Evolutionary conservation across 2,113 vertebrate genomes (phyloP), one percentile per base, ranked within the genome.

Genomic region (Ranitomeya imitator): DNA sequence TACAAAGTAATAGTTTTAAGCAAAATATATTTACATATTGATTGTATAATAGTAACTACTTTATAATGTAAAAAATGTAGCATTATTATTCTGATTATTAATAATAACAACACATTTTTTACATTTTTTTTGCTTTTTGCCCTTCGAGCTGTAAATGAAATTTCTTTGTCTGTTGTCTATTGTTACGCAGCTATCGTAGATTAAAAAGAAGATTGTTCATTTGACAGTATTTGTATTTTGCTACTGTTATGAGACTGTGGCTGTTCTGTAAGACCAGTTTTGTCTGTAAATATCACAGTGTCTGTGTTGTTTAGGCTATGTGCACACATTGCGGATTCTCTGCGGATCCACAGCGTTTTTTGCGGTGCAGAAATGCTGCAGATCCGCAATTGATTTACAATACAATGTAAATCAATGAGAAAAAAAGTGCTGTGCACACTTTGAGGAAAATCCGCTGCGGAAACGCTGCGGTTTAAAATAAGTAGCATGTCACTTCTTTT

Each of bases 161-260:
- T 13, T 54, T 55, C 10, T 78, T 19, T 19, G 51, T 45, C 15
- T 54, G 19, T 4, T 0, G 2, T 78, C 51, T 78, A n/a, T n/a
- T 78, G 12, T 51, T 55, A 78, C n/a, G 76, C 3, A 52, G 52
- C 11, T 5, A 13, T 52, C 55, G 21, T 23, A 78, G 55, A 55
- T n/a, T 54, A 76, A 18, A 78, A 12, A 13, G 76, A n/a, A 78
- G 45, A 18, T 78, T 54, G 76, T 55, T 54, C 21, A 74, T 78
- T 21, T 78, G 18, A 78, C 76, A 79, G 12, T 55, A 79, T 23
- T 79, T 79, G 77, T 78, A n/a, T 78, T 78, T 55, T 78, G 51
- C 6, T 55, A 19, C 16, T 12, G 19, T 57, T 23, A 79, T 79
- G 21, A 54, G 26, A 16, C 76, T n/a, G 51, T 54, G n/a, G 26